Percentiles rank a stretch among this genome's conserved stretches.
These are phyloP conservation scores for Neotoxoptera formosana DNA, from an alignment of 1,140 invertebrate genomes.

Conservation along the genomic window DNA sequence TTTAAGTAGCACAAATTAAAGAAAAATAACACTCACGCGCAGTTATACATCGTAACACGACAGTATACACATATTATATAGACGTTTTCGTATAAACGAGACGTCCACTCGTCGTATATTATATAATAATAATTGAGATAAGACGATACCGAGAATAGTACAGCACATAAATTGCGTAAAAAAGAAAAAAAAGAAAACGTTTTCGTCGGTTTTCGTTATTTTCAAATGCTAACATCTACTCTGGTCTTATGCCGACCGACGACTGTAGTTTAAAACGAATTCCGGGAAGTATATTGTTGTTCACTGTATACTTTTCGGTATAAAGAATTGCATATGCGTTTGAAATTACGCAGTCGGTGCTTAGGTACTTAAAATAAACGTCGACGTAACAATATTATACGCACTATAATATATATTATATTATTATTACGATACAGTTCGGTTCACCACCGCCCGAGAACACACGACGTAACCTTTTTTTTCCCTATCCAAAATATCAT, in stretches of 20 bases:
- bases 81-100: background rate
- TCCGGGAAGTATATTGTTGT: background rate
- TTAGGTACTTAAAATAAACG: background rate
- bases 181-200: background rate
- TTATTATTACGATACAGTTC: too few species aligned
- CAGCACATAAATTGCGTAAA: background rate
- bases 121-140: background rate
- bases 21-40: background rate
- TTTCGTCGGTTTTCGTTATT: background rate
- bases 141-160: background rate
- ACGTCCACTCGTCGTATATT: background rate
- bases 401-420: background rate
- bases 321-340: background rate
- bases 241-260: background rate
- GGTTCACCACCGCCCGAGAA: background rate
- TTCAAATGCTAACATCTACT: background rate
- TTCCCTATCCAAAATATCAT: background rate
- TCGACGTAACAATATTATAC: background rate
- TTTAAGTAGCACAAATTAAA: background rate
- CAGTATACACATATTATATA: background rate
- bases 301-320: background rate
- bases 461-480: background rate
- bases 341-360: background rate
- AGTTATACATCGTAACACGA: background rate
- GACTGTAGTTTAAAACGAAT: background rate